Evolutionary conservation across 1,140 invertebrate genomes (phyloP), one percentile per base, ranked within the genome.

Genomic region (Vanessa atalanta): DNA sequence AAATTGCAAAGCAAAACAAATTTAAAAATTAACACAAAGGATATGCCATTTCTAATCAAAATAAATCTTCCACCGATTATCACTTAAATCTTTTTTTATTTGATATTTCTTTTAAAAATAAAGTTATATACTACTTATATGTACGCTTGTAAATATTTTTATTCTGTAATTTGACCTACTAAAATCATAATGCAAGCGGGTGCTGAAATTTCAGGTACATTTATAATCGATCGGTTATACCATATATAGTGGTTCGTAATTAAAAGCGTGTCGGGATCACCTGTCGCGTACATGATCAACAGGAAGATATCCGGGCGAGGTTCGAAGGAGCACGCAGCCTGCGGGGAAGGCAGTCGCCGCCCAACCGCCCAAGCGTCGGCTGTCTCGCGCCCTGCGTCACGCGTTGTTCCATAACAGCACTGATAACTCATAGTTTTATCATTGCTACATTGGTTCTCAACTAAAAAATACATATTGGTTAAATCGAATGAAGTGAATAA

Each of bases 231-330:
- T 71, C 65, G 63, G 47, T 66, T 15, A 20, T 23, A 63, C 20
- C 48, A 73, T 72, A 79, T 75, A 74, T 72, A 78, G 66, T 61
- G 37, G 63, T 67, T 78, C 70, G 43, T 69, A 68, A 78, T 87
- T 86, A 83, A 84, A 87, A 85, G 71, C 70, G 68, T 77, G 78
- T 79, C 73, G 53, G 76, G 82, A 88, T 89, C 89, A 91, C 89
- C 89, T 91, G 89, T 91, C 89, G 89, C 86, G 81, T 85, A 85
- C 83, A 88, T 81, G 84, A 88, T 90, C 89, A 89, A 92, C 88
- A 90, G 90, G 88, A 90, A 90, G 82, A 77, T 81, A 82, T 86
- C 88, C 86, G 89, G 88, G 88, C 85, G 85, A 88, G 88, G 88
- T 86, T 84, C 79, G 74, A 78, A 84, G 82, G 81, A 83, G 85